Evolutionary conservation across 1,140 invertebrate species (phyloP).

Genomic region (Nebria ingens): DNA sequence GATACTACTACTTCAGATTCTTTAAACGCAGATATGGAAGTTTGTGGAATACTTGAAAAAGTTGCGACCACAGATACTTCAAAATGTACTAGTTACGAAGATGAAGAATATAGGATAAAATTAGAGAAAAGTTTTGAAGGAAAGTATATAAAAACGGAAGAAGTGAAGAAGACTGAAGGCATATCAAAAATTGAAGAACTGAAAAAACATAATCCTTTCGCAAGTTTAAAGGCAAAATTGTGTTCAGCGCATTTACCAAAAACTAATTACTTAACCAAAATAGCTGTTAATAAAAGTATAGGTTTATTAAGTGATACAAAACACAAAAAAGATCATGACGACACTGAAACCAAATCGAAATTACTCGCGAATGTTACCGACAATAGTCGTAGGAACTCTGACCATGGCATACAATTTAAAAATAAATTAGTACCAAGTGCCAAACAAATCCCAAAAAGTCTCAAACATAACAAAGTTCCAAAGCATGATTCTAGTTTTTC

Average conservation of each 20-base stretch:
- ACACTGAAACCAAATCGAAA: constrained; percentile 14
- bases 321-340: constrained; percentile 24
- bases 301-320: constrained; percentile 25
- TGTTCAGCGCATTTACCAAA: constrained; percentile 35
- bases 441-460: constrained; percentile 25
- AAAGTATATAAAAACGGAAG: constrained; percentile 13
- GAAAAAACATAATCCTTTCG: constrained; percentile 30
- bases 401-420: constrained; percentile 15
- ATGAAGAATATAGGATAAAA: constrained; percentile 20
- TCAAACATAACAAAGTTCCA: constrained; percentile 21
- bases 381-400: constrained; percentile 6
- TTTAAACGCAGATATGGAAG: constrained; percentile 39
- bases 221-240: constrained; percentile 32
- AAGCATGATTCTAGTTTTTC: constrained; percentile 22
- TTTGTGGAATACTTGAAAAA: constrained; percentile 35
- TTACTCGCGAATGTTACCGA: background rate
- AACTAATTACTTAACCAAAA: constrained; percentile 30
- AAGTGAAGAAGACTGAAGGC: constrained; percentile 27
- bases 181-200: constrained; percentile 28
- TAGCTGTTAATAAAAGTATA: constrained; percentile 34
- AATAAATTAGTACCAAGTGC: background rate
- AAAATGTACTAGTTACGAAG: background rate
- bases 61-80: constrained; percentile 22
- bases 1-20: constrained; percentile 39
- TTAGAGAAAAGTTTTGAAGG: constrained; percentile 16